Evolutionary conservation across 1,140 invertebrate species (phyloP), one percentile per base, ranked within the genome.

Genomic region (Drosophila paulistorum): DNA sequence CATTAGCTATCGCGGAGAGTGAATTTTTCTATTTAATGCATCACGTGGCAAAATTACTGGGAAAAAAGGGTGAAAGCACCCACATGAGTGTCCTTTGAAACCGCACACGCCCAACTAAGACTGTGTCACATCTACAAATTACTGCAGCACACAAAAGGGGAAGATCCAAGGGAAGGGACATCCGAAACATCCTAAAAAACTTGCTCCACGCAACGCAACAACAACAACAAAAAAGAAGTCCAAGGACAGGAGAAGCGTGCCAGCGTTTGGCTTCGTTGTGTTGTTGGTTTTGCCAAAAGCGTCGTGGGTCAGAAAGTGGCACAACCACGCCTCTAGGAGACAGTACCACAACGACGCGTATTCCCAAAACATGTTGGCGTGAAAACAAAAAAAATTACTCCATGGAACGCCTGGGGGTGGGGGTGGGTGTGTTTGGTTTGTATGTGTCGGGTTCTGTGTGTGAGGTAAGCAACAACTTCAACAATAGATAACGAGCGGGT

Each of bases 321-420:
- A 51, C 59, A 64, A 35, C 67, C 42, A 65, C 71, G 67, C 75
- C 78, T 72, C 55, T 17, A n/a, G 9, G 65, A 74, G 75, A 71
- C 67, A 48, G 45, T 48, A 17, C 45, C 30, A 30, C 45, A 48
- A 17, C 48, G 13, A 57, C 30, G 54, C 45, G 71, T 23, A 57
- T 48, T 41, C 48, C 45, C 64, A 60, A 65, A 80, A 68, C 71
- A 58, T 60, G 62, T 57, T 76, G 55, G 20, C 45, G 35, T 65
- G 30, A 62, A 60, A 30, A 26, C 26, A 6, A 71, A 59, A 62
- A 68, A 59, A 62, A 57, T 63, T 5, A 48, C 61, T 7, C 42
- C 33, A 30, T 35, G 23, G 35, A 45, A 51, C 26, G 17, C 26
- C 45, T 26, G 39, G 42, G 57, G 33, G 30, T 48, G 41, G 11